These are phyloP conservation scores for Saccopteryx leptura DNA, from an alignment of 2,113 vertebrate genomes.

Conservation along the genomic window DNA sequence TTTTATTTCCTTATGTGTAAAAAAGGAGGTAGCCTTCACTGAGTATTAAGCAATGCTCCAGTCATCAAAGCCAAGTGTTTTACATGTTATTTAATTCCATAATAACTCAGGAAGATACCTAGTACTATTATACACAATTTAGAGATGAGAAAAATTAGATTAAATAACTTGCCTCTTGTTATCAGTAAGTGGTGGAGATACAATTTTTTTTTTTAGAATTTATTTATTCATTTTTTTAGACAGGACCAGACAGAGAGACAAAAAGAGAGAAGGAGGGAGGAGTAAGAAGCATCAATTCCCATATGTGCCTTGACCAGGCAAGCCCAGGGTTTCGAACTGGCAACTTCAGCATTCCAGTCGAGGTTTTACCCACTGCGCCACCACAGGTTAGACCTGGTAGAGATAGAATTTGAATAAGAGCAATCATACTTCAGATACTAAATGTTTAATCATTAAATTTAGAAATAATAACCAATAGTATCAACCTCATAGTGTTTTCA, in stretches of 20 bases:
- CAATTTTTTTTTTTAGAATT: not conserved
- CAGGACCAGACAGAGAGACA: no score
- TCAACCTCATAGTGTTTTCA: not conserved
- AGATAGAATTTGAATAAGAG: not conserved
- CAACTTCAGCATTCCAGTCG: no score
- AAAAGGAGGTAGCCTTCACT: not conserved
- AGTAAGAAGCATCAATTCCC: no score
- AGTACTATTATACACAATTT: not conserved
- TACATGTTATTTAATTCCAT: slow-evolving; percentile 26
- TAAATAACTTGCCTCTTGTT: not conserved
- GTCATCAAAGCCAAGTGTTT: not conserved
- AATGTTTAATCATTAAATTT: not conserved
- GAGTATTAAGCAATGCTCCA: not conserved
- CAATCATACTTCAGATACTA: not conserved
- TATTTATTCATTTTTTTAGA: no score
- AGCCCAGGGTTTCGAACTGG: no score
- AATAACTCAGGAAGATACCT: not conserved
- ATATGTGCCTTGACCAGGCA: no score
- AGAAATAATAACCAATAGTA: slow-evolving; percentile 14
- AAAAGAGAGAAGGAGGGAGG: no score
- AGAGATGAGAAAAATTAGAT: not conserved
- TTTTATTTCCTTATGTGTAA: slow-evolving; percentile 5
- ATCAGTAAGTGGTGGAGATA: not conserved
- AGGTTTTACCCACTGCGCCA: no score
- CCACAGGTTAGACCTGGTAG: not conserved